These are phyloP conservation scores for Amphiprion percula DNA, from an alignment of 2,113 vertebrate species.

Conservation along the genomic window DNA sequence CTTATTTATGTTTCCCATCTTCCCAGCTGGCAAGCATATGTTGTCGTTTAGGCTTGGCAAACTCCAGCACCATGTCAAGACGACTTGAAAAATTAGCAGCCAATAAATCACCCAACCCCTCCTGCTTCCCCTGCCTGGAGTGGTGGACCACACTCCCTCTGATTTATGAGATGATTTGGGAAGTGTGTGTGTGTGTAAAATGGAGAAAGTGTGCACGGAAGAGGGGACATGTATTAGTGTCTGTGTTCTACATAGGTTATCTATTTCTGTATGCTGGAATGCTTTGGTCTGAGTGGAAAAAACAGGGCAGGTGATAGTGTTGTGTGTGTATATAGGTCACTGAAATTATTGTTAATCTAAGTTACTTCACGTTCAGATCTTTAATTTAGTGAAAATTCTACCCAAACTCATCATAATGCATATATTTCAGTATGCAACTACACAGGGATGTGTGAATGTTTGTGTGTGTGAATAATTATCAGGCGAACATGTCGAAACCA, in stretches of 20 bases:
- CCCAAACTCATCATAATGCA: background rate
- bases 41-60: constrained; percentile 86
- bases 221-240: constrained; percentile 58
- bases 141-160: constrained; percentile 84
- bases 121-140: constrained; percentile 79
- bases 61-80: constrained; percentile 82
- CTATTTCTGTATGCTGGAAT: constrained; percentile 65
- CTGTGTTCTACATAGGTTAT: constrained; percentile 75
- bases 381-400: constrained; percentile 18
- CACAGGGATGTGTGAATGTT: background rate
- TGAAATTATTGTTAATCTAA: constrained; percentile 16
- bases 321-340: constrained; percentile 36
- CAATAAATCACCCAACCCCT: constrained; percentile 85
- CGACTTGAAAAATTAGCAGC: constrained; percentile 87
- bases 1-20: constrained; percentile 82
- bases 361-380: constrained; percentile 8
- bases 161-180: constrained; percentile 85
- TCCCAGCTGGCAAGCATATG: constrained; percentile 86
- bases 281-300: constrained; percentile 55
- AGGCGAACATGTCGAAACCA: constrained; percentile 63
- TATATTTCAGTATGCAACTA: background rate
- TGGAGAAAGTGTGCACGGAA: constrained; percentile 56
- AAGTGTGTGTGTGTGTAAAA: constrained; percentile 45
- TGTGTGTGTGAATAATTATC: constrained; percentile 61
- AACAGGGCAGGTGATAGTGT: constrained; percentile 32